These are phyloP conservation scores for Carassius auratus DNA, from an alignment of 2,113 vertebrate genomes.

Conservation along the genomic window DNA sequence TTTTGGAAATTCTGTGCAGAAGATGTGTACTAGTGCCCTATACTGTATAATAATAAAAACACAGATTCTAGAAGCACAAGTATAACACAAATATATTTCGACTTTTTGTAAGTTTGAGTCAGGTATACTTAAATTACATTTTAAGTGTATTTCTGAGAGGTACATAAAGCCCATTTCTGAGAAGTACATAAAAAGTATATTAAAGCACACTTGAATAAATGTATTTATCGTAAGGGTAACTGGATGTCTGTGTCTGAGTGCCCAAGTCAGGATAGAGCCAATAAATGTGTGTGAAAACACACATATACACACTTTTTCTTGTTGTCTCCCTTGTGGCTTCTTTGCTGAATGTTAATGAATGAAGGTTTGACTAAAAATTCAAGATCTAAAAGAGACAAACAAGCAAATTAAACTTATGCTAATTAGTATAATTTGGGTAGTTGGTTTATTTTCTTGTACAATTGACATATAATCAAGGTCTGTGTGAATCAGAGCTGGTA, in stretches of 20 bases:
- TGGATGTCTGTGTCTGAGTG: neutral
- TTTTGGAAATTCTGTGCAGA: no score
- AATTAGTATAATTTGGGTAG: no score
- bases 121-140: no score
- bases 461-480: neutral
- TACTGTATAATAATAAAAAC: no score
- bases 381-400: neutral
- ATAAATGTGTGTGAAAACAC: neutral
- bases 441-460: neutral
- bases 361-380: neutral
- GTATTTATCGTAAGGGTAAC: neutral
- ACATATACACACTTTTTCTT: neutral
- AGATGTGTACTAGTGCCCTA: no score
- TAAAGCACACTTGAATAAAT: no score
- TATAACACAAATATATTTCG: no score
- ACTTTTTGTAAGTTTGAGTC: no score
- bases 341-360: neutral
- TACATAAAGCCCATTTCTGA: no score
- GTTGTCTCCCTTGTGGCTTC: neutral
- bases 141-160: no score
- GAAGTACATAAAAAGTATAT: no score
- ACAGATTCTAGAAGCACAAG: no score
- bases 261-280: neutral
- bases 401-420: neutral
- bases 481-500: neutral